Evolutionary conservation across 2,888 invertebrate species (phyloP), one percentile per base, ranked within the genome.

Genomic region (Antheraea assamensis): DNA sequence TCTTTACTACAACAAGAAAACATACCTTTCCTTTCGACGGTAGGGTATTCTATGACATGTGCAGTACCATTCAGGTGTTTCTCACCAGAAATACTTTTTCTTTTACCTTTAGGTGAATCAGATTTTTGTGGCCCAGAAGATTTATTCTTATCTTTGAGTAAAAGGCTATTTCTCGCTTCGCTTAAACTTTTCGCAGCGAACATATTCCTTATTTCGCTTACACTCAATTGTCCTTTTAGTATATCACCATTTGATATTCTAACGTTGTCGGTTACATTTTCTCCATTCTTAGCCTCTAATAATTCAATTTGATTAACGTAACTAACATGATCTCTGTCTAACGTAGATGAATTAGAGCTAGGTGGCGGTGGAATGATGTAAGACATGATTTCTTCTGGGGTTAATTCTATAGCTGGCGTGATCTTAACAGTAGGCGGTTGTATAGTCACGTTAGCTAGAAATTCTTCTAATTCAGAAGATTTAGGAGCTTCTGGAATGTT

Each of bases 341-440:
- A 87, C 21, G 93, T 92, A 4, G 92, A 93, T 42, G 93, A 91
- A 75, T 95, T 95, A 4, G 96, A 92, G 72, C 95, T 95, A 0
- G 97, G 97, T 7, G 92, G 93, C 0, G 97, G 97, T 31, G 98
- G 98, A 85, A 98, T 98, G 76, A 98, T 98, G 81, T 96, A 97
- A 0, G 97, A 97, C 95, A 97, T 96, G 71, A 98, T 97, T 92
- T 98, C 97, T 89, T 98, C 97, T 0, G 97, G 97, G 0, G 97
- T 97, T 71, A 97, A 91, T 87, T 97, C 97, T 81, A 97, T 96
- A 17, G 97, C 97, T 15, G 97, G 97, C 3, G 97, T 97, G 3
- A 96, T 94, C 88, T 95, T 96, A 72, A 96, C 96, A 1, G 96
- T 97, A 0, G 98, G 98, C 21, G 98, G 98, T 64, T 96, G 97